These are phyloP conservation scores for Rhodinocichla rosea DNA, from an alignment of 2,113 vertebrate genomes.

Conservation along the genomic window DNA sequence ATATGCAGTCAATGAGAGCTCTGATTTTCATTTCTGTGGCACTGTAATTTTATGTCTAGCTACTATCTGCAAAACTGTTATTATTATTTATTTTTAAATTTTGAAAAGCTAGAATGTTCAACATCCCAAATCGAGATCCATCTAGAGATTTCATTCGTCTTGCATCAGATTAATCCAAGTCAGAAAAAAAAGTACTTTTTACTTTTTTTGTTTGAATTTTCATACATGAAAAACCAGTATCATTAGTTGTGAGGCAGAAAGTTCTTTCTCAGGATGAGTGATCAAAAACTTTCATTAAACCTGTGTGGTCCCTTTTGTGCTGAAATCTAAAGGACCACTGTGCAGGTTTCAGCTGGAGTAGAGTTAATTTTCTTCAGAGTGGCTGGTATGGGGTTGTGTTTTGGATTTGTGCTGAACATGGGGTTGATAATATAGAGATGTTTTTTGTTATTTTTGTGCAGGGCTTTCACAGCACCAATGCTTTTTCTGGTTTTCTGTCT, in stretches of 20 bases:
- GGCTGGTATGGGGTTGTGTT: not conserved
- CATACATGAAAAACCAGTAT: not conserved
- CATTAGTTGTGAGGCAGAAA: not conserved
- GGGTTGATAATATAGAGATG: not conserved
- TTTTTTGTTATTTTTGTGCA: not conserved
- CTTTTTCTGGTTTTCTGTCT: not conserved
- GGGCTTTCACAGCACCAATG: not conserved
- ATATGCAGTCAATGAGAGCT: not conserved
- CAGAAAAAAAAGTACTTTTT: not conserved
- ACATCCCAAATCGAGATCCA: rapidly evolving
- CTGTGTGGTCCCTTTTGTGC: not conserved
- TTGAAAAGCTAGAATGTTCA: not conserved
- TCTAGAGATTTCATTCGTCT: not conserved
- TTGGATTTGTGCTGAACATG: not conserved
- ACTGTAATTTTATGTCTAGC: not conserved
- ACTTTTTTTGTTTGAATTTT: not conserved
- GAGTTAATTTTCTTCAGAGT: not conserved
- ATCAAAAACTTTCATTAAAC: not conserved
- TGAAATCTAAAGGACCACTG: not conserved
- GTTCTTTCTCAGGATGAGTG: not conserved
- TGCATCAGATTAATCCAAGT: not conserved
- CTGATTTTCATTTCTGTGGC: not conserved
- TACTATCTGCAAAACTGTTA: not conserved
- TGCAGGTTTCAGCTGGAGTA: not conserved
- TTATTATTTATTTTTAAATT: not conserved